A percentile compares a stretch with the other conserved stretches of the same genome.
Evolutionary conservation across 1,140 invertebrate genomes (phyloP).

Genomic region (Drosophila teissieri): DNA sequence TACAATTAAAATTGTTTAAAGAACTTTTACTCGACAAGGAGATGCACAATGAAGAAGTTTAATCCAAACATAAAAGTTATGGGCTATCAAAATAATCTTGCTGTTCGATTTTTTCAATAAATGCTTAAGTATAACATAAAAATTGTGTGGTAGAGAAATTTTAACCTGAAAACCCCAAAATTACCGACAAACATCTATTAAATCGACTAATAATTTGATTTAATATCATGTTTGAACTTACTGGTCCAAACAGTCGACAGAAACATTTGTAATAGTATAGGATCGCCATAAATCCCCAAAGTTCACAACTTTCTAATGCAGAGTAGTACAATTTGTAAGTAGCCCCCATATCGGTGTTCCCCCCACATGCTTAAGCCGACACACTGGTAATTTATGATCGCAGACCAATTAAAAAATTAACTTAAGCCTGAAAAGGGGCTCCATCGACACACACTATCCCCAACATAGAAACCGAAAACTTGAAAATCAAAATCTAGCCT

Average conservation of each 20-base stretch:
- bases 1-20: conserved; percentile 17
- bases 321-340: conserved; percentile 30
- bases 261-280: conserved; percentile 1
- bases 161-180: not conserved
- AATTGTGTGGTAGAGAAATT: no score
- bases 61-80: conserved; percentile 29
- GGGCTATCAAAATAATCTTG: conserved; percentile 19
- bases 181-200: not conserved
- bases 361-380: conserved; percentile 39
- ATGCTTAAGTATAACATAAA: no score
- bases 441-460: conserved; percentile 2
- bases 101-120: no score
- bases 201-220: not conserved
- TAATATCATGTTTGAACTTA: not conserved
- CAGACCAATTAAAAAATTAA: conserved; percentile 68
- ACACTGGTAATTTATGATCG: conserved; percentile 59
- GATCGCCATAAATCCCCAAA: conserved; percentile 21
- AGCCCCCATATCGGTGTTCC: conserved; percentile 6
- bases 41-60: conserved; percentile 13
- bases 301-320: conserved; percentile 14
- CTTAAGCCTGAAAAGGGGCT: conserved; percentile 24
- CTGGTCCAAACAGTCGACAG: not conserved
- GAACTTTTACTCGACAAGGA: conserved; percentile 5
- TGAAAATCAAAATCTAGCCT: conserved; percentile 21
- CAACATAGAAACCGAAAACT: conserved; percentile 26